phyloP scores from a whole-genome alignment of 2,797 vertebrate species.

The Schizothorax lantsangensis region DNA sequence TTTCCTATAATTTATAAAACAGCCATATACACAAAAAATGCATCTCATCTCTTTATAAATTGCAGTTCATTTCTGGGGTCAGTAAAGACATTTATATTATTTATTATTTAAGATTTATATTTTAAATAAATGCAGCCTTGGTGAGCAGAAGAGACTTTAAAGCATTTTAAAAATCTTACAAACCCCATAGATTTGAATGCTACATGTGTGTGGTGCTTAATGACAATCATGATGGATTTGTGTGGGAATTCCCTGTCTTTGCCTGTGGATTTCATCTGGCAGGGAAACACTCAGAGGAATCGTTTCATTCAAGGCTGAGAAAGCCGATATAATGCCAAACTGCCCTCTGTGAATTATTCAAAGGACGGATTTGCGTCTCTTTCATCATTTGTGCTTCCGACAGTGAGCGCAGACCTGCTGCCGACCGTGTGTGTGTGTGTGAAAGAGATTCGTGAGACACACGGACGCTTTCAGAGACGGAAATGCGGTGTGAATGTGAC shows the following conservation, averaged over 20 bases:
- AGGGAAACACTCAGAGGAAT: conserved; percentile 2
- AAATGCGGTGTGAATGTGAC: not conserved
- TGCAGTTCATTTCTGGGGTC: not conserved
- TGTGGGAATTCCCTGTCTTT: conserved; percentile 20
- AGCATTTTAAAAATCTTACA: not conserved
- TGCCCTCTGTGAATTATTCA: conserved; percentile 36
- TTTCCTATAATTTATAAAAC: not conserved
- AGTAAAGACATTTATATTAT: not conserved
- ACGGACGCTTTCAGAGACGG: not conserved
- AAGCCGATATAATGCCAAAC: not conserved
- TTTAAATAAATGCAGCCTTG: not conserved
- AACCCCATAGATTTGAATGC: not conserved
- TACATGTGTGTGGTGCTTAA: not conserved
- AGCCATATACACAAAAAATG: not conserved
- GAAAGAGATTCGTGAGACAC: conserved; percentile 7
- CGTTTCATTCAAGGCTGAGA: conserved; percentile 4
- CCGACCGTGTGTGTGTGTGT: not conserved
- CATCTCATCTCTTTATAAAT: not conserved
- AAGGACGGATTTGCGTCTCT: conserved; percentile 11
- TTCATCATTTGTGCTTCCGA: conserved; percentile 31
- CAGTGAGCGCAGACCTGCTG: not conserved
- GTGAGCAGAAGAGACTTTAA: not conserved
- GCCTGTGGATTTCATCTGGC: not conserved
- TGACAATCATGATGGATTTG: not conserved
- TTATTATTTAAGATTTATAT: not conserved